These are phyloP conservation scores for Bibio marci DNA, from an alignment of 2,888 invertebrate genomes.

Conservation along the genomic window DNA sequence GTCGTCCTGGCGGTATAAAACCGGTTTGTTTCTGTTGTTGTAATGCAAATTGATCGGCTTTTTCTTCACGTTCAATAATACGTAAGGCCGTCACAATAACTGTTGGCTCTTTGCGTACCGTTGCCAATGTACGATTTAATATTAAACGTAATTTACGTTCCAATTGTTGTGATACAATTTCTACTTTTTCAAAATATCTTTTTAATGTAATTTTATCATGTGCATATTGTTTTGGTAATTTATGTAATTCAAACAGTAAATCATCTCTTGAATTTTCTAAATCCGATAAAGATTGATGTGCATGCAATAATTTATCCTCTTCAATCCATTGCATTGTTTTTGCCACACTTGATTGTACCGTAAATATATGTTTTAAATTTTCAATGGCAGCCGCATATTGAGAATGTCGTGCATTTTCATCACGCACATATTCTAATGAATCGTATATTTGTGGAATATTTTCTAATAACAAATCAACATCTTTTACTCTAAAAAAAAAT, in stretches of 20 bases:
- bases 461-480: conserved; percentile 56
- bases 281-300: conserved; percentile 87
- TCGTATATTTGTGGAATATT: conserved; percentile 64
- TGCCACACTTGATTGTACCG: conserved; percentile 89
- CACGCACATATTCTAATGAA: conserved; percentile 67
- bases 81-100: conserved; percentile 90
- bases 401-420: conserved; percentile 87
- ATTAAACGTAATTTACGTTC: conserved; percentile 86
- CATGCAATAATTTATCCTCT: conserved; percentile 85
- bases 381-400: conserved; percentile 97
- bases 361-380: conserved; percentile 94
- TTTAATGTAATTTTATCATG: conserved; percentile 85
- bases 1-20: conserved; percentile 87
- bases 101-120: conserved; percentile 85
- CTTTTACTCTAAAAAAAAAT: conserved; percentile 41
- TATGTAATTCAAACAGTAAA: conserved; percentile 81
- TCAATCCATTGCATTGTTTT: conserved; percentile 88
- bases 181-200: conserved; percentile 92
- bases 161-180: conserved; percentile 69
- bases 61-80: conserved; percentile 94
- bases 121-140: conserved; percentile 77
- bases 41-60: conserved; percentile 74
- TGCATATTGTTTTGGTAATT: conserved; percentile 76
- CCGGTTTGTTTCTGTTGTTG: conserved; percentile 63
- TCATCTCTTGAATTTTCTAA: conserved; percentile 95